These are phyloP conservation scores for Erebia palarica DNA, from an alignment of 2,888 invertebrate genomes.

Conservation along the genomic window DNA sequence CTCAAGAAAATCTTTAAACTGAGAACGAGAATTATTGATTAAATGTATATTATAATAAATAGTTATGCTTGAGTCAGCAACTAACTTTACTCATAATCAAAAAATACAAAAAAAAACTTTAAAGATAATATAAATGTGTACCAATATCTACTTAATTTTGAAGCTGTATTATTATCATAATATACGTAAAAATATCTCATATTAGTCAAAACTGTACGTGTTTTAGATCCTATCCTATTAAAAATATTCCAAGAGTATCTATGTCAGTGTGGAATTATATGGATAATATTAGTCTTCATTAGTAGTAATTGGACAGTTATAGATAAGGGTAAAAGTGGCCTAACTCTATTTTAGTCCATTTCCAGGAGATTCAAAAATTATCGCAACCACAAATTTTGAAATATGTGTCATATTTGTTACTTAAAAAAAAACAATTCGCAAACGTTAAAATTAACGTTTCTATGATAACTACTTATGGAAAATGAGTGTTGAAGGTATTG, in stretches of 20 bases:
- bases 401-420: neutral
- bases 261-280: conserved; percentile 33
- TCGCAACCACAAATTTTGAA: neutral
- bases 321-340: conserved; percentile 10
- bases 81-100: conserved; percentile 5
- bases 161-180: conserved; percentile 18
- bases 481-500: too few relatives aligned
- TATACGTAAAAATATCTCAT: conserved; percentile 41
- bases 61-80: conserved; percentile 10
- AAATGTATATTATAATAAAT: neutral
- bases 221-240: conserved; percentile 40
- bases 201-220: conserved; percentile 35
- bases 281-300: conserved; percentile 1
- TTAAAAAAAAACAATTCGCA: neutral
- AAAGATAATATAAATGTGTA: conserved; percentile 8
- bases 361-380: neutral
- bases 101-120: conserved; percentile 13
- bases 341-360: neutral
- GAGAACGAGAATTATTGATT: neutral
- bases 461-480: neutral
- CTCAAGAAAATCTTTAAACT: neutral
- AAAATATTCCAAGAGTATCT: conserved; percentile 40
- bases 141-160: conserved; percentile 24
- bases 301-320: neutral
- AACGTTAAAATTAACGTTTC: neutral